These are phyloP conservation scores for Discoglossus pictus DNA, from an alignment of 2,797 vertebrate genomes.

Conservation along the genomic window DNA sequence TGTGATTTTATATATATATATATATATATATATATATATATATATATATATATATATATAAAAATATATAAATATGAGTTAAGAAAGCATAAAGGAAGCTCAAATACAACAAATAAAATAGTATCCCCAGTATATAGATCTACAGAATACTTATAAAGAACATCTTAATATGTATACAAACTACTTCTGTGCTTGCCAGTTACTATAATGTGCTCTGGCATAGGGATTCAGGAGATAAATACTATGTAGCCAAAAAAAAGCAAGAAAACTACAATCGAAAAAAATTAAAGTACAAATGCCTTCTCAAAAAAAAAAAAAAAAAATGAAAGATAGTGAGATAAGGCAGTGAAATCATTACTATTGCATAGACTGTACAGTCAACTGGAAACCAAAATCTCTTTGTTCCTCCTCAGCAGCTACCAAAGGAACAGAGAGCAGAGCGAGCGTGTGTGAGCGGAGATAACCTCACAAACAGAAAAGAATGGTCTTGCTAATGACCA, in stretches of 20 bases:
- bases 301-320: constrained; percentile 17
- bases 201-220: no score
- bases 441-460: constrained; percentile 12
- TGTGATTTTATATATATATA: no score
- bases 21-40: no score
- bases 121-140: no score
- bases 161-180: no score
- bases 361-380: constrained; percentile 31
- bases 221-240: constrained; percentile 13
- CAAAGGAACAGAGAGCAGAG: constrained; percentile 22
- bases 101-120: no score
- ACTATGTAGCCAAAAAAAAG: constrained; percentile 1
- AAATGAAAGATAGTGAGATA: constrained; percentile 9
- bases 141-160: no score
- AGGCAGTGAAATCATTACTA: constrained; percentile 36
- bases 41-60: no score
- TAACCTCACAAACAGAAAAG: constrained; percentile 25
- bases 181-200: no score
- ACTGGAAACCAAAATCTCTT: constrained; percentile 26
- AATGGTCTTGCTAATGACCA: constrained; percentile 23
- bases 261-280: constrained; percentile 9
- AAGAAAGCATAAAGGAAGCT: no score
- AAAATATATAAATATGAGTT: no score
- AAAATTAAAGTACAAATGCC: no score
- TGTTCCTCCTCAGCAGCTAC: constrained; percentile 25